These are phyloP conservation scores for Myotis davidii DNA, from an alignment of 2,113 vertebrate genomes.

Conservation along the genomic window DNA sequence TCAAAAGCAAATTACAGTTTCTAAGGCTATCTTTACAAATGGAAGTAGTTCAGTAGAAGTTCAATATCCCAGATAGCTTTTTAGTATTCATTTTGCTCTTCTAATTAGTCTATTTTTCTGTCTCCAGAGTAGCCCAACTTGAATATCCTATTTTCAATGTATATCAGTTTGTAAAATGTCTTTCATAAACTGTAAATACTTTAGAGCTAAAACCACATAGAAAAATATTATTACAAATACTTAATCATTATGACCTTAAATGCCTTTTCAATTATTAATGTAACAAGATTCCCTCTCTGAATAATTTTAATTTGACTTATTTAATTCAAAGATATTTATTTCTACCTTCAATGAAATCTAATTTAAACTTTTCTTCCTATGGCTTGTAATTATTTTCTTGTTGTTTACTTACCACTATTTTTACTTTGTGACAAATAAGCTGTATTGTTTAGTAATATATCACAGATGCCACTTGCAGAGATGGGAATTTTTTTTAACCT, in stretches of 20 bases:
- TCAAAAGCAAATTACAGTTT: slow-evolving; percentile 48
- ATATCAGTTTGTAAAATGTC: not conserved
- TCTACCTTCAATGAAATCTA: slow-evolving; percentile 11
- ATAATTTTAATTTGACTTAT: slow-evolving; percentile 18
- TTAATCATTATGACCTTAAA: not conserved
- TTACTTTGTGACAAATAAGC: not conserved
- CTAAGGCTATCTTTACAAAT: slow-evolving; percentile 55
- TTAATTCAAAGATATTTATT: slow-evolving; percentile 23
- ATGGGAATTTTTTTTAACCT: slow-evolving; percentile 29
- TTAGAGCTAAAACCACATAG: not conserved
- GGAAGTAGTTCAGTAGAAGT: slow-evolving; percentile 57
- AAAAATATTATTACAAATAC: slow-evolving; percentile 18
- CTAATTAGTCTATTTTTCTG: slow-evolving; percentile 61
- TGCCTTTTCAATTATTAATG: slow-evolving; percentile 37
- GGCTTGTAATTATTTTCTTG: slow-evolving; percentile 33
- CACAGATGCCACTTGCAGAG: not conserved
- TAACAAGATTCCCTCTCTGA: not conserved
- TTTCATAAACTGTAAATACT: not conserved
- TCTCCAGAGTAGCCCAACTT: slow-evolving; percentile 21
- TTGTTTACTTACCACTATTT: not conserved
- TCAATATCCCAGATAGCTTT: slow-evolving; percentile 54
- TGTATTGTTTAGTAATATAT: not conserved
- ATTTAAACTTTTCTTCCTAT: slow-evolving; percentile 45
- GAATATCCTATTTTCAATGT: slow-evolving; percentile 36
- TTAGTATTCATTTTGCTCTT: slow-evolving; percentile 50